phyloP scores from a whole-genome alignment of 1,140 invertebrate species.

The Bradynema listronoti region DNA sequence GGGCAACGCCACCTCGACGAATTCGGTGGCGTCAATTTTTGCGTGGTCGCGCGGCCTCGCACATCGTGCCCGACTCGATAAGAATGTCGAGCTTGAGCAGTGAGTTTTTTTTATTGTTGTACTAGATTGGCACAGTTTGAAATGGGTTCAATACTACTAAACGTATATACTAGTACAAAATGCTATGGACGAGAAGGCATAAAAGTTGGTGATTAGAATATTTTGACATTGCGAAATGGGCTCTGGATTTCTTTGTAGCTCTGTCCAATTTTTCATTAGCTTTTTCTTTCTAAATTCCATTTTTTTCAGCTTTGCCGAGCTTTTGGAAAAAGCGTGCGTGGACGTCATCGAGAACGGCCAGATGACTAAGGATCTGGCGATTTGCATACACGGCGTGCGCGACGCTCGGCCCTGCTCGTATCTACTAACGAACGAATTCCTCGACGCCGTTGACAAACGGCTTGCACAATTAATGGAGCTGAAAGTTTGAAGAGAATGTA shows the following conservation, averaged over 20 bases:
- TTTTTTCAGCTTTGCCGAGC: conserved; percentile 60
- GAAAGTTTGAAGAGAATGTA: conserved; percentile 3
- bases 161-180: no score
- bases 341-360: conserved; percentile 83
- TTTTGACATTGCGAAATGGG: neutral
- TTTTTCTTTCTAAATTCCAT: conserved; percentile 20
- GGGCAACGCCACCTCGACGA: conserved; percentile 54
- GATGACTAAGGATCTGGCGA: conserved; percentile 99
- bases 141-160: no score
- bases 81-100: conserved; percentile 64
- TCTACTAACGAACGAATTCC: conserved; percentile 49
- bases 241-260: neutral
- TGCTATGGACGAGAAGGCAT: conserved; percentile 9
- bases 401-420: conserved; percentile 43
- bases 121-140: no score
- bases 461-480: conserved; percentile 5
- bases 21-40: conserved; percentile 79
- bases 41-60: conserved; percentile 87
- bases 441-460: conserved; percentile 39
- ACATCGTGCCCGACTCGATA: conserved; percentile 85
- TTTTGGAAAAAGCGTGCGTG: conserved; percentile 80
- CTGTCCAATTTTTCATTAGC: conserved; percentile 9
- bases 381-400: conserved; percentile 79
- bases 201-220: conserved; percentile 4
- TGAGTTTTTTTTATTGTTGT: no score